These are phyloP conservation scores for Thunnus albacares DNA, from an alignment of 2,797 vertebrate genomes.

Conservation along the genomic window DNA sequence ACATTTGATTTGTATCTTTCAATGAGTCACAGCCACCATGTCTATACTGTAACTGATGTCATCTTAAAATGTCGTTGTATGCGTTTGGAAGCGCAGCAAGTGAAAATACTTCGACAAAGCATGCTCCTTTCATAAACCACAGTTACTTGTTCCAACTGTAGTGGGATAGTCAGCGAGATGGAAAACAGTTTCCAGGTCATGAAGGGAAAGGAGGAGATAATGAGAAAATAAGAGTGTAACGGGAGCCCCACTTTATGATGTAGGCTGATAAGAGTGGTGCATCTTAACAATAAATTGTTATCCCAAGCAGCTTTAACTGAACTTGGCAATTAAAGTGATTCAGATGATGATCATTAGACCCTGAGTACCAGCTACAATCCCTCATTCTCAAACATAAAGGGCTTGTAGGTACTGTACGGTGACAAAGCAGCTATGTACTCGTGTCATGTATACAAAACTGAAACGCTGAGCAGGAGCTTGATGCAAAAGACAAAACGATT, in stretches of 20 bases:
- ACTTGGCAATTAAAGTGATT: constrained; percentile 62
- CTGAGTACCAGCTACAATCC: constrained; percentile 16
- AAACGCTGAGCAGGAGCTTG: constrained; percentile 9
- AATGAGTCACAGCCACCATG: not conserved
- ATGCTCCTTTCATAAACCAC: not conserved
- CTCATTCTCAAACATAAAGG: constrained; percentile 40
- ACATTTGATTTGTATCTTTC: not conserved
- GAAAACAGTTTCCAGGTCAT: constrained; percentile 31
- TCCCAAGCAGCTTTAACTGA: constrained; percentile 56
- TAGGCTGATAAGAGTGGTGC: constrained; percentile 40
- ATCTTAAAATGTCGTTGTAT: not conserved
- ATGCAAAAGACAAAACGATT: constrained; percentile 56
- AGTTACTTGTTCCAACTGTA: not conserved
- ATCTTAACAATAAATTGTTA: constrained; percentile 50
- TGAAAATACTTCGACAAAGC: not conserved
- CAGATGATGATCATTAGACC: constrained; percentile 50
- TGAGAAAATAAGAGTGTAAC: constrained; percentile 43
- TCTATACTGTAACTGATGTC: not conserved
- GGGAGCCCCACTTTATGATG: constrained; percentile 43
- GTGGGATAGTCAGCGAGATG: constrained; percentile 19
- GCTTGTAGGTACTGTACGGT: constrained; percentile 10
- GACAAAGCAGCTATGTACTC: not conserved
- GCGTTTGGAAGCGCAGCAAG: not conserved
- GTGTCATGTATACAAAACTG: constrained; percentile 4
- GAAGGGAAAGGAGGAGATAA: constrained; percentile 31